These are phyloP conservation scores for Emydocephalus ijimae DNA, from an alignment of 2,113 vertebrate genomes.

Conservation along the genomic window DNA sequence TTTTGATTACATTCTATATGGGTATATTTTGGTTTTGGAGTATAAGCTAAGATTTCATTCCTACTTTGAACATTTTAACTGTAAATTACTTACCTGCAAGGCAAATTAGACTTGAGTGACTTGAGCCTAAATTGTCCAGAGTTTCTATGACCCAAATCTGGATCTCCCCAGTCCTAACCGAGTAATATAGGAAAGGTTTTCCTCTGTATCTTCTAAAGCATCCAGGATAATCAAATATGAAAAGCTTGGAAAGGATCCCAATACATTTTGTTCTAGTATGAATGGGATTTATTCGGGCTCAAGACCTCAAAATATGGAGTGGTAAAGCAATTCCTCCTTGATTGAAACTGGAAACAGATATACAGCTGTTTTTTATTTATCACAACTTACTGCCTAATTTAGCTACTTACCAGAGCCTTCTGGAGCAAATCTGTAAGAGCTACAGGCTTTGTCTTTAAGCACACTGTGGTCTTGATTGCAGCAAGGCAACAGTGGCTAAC, in stretches of 20 bases:
- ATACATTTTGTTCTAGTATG: neutral
- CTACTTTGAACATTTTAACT: neutral
- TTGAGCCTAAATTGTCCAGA: neutral
- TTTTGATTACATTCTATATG: neutral
- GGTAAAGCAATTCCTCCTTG: neutral
- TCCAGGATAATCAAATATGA: neutral
- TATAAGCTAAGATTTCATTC: neutral
- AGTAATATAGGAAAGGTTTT: neutral
- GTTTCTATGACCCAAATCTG: neutral
- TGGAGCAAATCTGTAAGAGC: neutral
- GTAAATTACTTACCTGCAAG: neutral
- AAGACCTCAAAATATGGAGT: neutral
- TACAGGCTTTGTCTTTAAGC: neutral
- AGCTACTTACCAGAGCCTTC: neutral
- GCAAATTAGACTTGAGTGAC: neutral
- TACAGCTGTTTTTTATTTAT: neutral
- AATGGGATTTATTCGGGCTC: neutral
- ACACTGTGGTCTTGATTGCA: neutral
- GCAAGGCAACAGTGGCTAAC: neutral
- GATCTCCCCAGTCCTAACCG: neutral
- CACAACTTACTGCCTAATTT: neutral
- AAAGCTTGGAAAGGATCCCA: neutral
- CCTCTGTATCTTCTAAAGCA: neutral
- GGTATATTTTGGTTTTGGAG: neutral
- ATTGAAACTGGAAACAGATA: neutral